Percentiles rank a stretch among this genome's conserved stretches.
These are phyloP conservation scores for Drosophila sucinea DNA, from an alignment of 1,140 invertebrate genomes.

Conservation along the genomic window DNA sequence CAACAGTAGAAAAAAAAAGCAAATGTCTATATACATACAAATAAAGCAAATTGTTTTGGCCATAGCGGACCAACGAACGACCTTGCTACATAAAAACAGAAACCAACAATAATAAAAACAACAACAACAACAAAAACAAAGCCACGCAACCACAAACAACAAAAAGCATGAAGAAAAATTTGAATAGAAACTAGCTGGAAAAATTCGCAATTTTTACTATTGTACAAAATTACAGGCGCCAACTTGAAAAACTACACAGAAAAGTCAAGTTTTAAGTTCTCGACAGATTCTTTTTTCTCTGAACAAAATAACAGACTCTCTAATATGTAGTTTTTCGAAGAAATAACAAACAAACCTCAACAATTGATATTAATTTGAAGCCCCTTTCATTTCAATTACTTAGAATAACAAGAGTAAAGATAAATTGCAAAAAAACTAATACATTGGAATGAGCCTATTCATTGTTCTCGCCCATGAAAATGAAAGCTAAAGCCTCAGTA, in stretches of 20 bases:
- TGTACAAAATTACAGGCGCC: constrained; percentile 12
- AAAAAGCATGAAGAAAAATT: constrained; percentile 18
- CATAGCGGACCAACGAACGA: constrained; percentile 74
- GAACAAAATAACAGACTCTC: neutral
- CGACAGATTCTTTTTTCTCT: neutral
- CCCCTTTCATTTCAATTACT: too few species aligned
- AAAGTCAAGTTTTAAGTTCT: neutral
- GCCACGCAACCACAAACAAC: constrained; percentile 26
- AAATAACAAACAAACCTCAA: too few species aligned
- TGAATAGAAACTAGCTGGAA: constrained; percentile 40
- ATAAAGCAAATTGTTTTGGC: constrained; percentile 75
- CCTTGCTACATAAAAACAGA: constrained; percentile 75
- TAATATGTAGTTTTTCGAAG: neutral
- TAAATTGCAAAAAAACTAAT: too few species aligned
- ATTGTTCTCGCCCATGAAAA: too few species aligned
- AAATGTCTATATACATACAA: constrained; percentile 76
- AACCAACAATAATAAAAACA: constrained; percentile 40
- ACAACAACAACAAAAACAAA: constrained; percentile 9
- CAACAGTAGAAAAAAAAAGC: constrained; percentile 30
- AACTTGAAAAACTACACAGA: constrained; percentile 39
- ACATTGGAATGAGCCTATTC: too few species aligned
- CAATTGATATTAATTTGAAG: too few species aligned
- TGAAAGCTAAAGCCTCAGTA: too few species aligned
- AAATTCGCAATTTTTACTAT: constrained; percentile 22
- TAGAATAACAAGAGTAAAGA: too few species aligned